phyloP scores from a whole-genome alignment of 2,888 invertebrate species.

The Pollenia labialis region DNA sequence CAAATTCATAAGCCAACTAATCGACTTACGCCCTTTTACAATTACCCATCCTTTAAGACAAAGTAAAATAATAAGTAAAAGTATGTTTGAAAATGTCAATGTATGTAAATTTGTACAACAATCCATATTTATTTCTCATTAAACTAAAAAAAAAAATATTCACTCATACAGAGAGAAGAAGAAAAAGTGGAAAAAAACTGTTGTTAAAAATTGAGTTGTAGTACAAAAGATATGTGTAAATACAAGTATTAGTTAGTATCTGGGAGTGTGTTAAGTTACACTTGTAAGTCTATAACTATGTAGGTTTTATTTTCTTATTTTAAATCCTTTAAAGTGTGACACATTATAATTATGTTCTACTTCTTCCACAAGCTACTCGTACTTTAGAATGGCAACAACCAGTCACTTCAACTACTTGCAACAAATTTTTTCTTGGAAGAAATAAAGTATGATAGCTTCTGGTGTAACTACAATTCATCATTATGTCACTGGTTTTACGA shows the following conservation, averaged over 20 bases:
- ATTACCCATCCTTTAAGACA: no score
- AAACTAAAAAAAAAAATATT: conserved; percentile 34
- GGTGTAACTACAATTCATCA: conserved; percentile 70
- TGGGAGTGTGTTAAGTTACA: conserved; percentile 15
- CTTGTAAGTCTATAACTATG: conserved; percentile 25
- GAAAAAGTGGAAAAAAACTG: not conserved
- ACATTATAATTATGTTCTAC: conserved; percentile 66
- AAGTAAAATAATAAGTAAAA: no score
- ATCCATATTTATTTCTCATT: conserved; percentile 64
- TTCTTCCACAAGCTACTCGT: conserved; percentile 1
- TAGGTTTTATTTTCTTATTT: conserved; percentile 15
- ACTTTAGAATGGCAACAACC: conserved; percentile 33
- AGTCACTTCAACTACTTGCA: conserved; percentile 52
- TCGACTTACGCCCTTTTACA: no score
- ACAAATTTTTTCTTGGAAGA: conserved; percentile 25
- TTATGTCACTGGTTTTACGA: conserved; percentile 64
- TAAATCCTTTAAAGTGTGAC: conserved; percentile 68
- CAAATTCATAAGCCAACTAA: no score
- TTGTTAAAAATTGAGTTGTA: conserved; percentile 4
- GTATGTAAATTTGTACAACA: not conserved
- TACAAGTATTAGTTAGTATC: not conserved
- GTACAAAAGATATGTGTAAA: not conserved
- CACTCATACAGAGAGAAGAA: not conserved
- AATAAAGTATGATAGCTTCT: conserved; percentile 47
- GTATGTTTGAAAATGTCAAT: not conserved